Percentiles rank a stretch among this genome's conserved stretches.
Conservation (phyloP, 1,140 invertebrate genomes). For the Aphis craccivora region DNA sequence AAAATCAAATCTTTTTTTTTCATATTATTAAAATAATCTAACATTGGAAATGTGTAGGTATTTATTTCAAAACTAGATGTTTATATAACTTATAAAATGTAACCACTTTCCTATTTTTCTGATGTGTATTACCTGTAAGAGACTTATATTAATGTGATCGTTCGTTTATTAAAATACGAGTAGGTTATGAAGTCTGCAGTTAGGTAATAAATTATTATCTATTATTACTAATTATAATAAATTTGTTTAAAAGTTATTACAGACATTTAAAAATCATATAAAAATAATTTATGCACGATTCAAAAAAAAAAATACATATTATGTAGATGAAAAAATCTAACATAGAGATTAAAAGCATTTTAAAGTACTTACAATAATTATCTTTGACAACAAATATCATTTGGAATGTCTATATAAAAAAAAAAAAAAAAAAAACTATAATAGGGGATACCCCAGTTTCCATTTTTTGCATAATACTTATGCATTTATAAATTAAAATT, state of each 20-base stretch:
- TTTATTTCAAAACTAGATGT: background rate
- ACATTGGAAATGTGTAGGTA: background rate
- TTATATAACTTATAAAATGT: background rate
- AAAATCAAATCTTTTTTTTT: background rate
- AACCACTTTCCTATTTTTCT: background rate
- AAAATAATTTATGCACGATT: background rate
- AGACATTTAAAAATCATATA: background rate
- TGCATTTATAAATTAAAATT: background rate
- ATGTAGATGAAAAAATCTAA: background rate
- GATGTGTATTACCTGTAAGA: no score
- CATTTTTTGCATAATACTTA: no score
- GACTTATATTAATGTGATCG: no score
- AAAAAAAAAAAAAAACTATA: no score
- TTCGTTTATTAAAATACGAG: no score
- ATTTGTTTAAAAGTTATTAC: background rate
- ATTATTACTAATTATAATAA: no score
- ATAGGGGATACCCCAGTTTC: no score
- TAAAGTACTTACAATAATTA: background rate
- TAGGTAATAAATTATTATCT: no score
- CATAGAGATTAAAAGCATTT: background rate
- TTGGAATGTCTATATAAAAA: no score
- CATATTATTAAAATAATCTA: background rate
- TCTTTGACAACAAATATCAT: no score
- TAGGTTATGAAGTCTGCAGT: background rate
- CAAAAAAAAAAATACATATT: no score